Evolutionary conservation across 92 coral and sea anemone species (phyloP).

Genomic region (Virgularia gustaviana): DNA sequence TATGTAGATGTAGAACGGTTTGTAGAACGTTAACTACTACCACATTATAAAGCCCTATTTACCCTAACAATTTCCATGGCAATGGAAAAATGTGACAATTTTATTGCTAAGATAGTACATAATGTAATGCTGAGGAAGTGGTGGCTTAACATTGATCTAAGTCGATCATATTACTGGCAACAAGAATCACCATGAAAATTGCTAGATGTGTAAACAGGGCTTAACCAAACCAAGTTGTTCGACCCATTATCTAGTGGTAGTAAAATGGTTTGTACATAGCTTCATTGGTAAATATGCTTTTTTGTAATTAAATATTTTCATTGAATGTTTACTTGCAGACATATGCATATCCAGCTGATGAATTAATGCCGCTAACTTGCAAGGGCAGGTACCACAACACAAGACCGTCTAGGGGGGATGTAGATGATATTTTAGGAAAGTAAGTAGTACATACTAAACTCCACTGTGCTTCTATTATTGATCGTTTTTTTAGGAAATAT

Average conservation of each 20-base stretch:
- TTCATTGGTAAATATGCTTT: background rate
- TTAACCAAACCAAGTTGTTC: background rate
- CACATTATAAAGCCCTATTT: too few species aligned
- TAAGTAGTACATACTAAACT: slow-evolving; percentile 37
- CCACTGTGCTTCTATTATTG: background rate
- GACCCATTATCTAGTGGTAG: background rate
- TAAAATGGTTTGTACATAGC: background rate
- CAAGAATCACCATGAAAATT: too few species aligned
- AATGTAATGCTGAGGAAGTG: too few species aligned
- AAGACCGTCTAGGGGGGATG: slow-evolving; percentile 92
- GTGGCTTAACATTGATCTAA: too few species aligned
- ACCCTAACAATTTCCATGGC: too few species aligned
- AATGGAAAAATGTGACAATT: too few species aligned
- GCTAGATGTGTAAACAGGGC: background rate
- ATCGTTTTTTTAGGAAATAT: background rate
- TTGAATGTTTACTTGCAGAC: slow-evolving; percentile 51
- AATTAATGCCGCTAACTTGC: slow-evolving; percentile 96
- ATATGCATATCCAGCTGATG: slow-evolving; percentile 98
- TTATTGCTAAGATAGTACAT: too few species aligned
- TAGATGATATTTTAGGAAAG: slow-evolving; percentile 96
- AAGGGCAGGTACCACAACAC: slow-evolving; percentile 90
- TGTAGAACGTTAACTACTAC: background rate
- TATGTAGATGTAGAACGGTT: background rate
- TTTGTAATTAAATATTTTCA: too few species aligned
- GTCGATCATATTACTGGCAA: too few species aligned